Evolutionary conservation across 2,797 vertebrate genomes (phyloP).

Genomic region (Pristis pectinata): DNA sequence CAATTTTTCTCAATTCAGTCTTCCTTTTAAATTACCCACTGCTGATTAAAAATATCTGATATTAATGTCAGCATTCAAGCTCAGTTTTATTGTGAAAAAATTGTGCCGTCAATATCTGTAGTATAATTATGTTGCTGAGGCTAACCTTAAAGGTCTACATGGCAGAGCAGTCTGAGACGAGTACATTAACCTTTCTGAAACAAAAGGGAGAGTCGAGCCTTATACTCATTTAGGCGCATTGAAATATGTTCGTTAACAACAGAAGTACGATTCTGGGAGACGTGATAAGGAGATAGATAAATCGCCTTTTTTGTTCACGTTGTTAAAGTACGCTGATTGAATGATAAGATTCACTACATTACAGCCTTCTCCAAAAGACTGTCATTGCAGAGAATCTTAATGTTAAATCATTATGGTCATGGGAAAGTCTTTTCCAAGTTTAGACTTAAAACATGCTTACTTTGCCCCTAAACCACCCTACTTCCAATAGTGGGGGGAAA

Average conservation of each 20-base stretch:
- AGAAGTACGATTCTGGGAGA: neutral
- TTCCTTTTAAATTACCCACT: neutral
- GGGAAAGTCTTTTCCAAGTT: neutral
- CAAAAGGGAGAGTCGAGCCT: neutral
- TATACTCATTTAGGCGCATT: neutral
- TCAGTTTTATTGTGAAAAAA: neutral
- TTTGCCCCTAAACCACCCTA: constrained; percentile 40
- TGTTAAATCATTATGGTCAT: neutral
- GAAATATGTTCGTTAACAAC: neutral
- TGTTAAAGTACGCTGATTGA: neutral
- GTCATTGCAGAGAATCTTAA: neutral
- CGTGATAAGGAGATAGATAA: neutral
- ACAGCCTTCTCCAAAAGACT: neutral
- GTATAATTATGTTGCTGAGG: neutral
- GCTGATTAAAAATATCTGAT: neutral
- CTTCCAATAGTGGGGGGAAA: no score
- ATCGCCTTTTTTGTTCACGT: neutral
- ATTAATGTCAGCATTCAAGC: constrained; percentile 1
- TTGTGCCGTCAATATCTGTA: neutral
- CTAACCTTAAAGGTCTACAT: neutral
- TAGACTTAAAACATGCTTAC: constrained; percentile 45
- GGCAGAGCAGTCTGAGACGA: neutral
- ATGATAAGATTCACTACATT: neutral
- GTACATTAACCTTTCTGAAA: neutral
- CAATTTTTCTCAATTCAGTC: neutral